Percentiles rank a stretch among this genome's conserved stretches.
phyloP scores from a whole-genome alignment of 2,797 vertebrate genomes.

The Micropoecilia bifurca region DNA sequence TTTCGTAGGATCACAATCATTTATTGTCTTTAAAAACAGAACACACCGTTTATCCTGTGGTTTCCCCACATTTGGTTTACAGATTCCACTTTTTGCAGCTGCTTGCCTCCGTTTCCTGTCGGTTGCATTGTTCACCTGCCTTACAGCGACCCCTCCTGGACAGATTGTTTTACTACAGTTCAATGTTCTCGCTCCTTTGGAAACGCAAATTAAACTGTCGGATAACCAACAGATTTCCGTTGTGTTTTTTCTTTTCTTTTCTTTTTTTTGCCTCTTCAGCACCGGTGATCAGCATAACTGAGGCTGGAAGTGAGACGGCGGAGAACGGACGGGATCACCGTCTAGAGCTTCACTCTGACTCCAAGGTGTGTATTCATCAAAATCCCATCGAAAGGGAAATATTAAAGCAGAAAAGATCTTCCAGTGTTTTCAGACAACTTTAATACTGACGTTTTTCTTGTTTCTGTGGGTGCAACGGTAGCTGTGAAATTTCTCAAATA shows the following conservation, averaged over 20 bases:
- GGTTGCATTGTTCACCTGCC: not conserved
- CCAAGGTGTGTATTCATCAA: slow-evolving; percentile 65
- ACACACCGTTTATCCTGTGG: not conserved
- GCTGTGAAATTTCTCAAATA: not conserved
- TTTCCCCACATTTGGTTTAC: slow-evolving; percentile 9
- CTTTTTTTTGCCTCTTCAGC: slow-evolving; percentile 38
- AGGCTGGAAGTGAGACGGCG: slow-evolving; percentile 49
- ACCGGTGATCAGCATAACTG: slow-evolving; percentile 74
- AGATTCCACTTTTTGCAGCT: slow-evolving; percentile 20
- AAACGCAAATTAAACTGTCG: not conserved
- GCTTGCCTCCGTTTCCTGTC: not conserved
- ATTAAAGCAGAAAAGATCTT: not conserved
- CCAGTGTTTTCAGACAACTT: not conserved
- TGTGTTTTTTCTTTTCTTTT: not conserved
- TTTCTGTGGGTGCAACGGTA: slow-evolving; percentile 2
- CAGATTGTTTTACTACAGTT: slow-evolving; percentile 18
- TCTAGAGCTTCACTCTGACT: slow-evolving; percentile 75
- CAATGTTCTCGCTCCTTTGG: not conserved
- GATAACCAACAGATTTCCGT: not conserved
- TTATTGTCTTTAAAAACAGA: slow-evolving; percentile 1
- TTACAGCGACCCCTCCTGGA: slow-evolving; percentile 61
- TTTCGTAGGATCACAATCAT: not conserved
- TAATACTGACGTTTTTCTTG: not conserved
- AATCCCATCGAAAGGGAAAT: not conserved
- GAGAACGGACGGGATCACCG: slow-evolving; percentile 70